These are phyloP conservation scores for Trachelus troglodyta DNA, from an alignment of 2,888 invertebrate species.

Conservation along the genomic window DNA sequence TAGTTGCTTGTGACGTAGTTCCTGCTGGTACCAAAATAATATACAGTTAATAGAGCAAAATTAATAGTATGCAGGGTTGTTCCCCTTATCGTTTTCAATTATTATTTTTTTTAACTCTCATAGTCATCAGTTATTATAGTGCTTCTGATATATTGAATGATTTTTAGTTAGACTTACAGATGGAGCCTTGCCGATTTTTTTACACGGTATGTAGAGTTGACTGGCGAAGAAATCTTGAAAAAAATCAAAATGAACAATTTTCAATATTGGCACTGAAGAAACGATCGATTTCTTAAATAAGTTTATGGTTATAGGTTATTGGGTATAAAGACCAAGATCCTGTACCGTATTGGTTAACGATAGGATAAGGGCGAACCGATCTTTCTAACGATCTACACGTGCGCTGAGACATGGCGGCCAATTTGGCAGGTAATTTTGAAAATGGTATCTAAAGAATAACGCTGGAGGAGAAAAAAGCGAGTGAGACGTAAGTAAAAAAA, in stretches of 20 bases:
- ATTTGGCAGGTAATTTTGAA: background rate
- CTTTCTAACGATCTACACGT: background rate
- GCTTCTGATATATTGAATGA: background rate
- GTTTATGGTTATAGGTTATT: background rate
- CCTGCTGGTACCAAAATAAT: background rate
- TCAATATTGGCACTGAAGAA: background rate
- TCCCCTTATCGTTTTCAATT: background rate
- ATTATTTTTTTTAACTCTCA: background rate
- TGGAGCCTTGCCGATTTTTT: background rate
- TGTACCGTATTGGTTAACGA: background rate
- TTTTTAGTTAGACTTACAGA: background rate
- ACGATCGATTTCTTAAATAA: background rate
- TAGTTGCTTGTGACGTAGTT: too few relatives aligned
- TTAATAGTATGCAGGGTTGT: background rate
- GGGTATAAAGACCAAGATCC: background rate
- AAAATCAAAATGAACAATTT: background rate
- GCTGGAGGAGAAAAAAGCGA: background rate
- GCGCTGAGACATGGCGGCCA: background rate
- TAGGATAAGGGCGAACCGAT: background rate
- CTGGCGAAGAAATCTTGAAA: background rate
- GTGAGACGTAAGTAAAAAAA: background rate
- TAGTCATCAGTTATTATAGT: background rate
- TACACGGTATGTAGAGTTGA: background rate
- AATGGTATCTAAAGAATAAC: background rate
- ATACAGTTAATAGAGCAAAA: background rate